Evolutionary conservation across 92 coral and sea anemone genomes (phyloP).

Genomic region (Phenganax stokvisi): DNA sequence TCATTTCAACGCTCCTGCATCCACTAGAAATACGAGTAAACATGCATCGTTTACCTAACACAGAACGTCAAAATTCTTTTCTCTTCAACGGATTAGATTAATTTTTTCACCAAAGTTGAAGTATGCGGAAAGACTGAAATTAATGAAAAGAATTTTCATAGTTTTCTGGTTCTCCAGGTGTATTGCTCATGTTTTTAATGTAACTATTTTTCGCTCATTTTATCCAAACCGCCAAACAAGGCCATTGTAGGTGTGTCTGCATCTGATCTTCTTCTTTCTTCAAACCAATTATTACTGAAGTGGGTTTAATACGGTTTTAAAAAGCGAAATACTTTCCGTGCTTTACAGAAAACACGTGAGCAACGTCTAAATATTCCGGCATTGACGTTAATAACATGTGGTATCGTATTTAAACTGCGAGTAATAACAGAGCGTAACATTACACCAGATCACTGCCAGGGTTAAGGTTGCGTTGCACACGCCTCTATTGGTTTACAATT

Average conservation of each 20-base stretch:
- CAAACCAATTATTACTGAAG: slow-evolving; percentile 30
- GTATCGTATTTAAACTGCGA: slow-evolving; percentile 37
- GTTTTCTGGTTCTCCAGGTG: no score
- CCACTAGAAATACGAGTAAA: no score
- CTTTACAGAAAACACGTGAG: slow-evolving; percentile 17
- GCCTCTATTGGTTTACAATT: slow-evolving; percentile 39
- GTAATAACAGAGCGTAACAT: slow-evolving; percentile 40
- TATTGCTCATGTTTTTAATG: no score
- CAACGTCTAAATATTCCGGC: slow-evolving; percentile 11
- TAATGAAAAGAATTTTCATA: no score
- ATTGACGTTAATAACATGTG: slow-evolving; percentile 42
- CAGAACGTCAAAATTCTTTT: no score
- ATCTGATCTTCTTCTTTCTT: slow-evolving; percentile 21
- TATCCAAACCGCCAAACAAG: no score
- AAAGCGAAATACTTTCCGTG: slow-evolving; percentile 3
- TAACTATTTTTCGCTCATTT: no score
- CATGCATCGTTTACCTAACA: no score
- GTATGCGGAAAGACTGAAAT: no score
- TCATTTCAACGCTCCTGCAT: background rate
- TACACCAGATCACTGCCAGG: slow-evolving; percentile 41
- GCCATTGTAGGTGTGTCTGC: background rate
- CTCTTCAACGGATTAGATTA: no score
- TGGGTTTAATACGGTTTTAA: slow-evolving; percentile 18
- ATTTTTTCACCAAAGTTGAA: no score
- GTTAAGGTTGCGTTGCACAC: slow-evolving; percentile 37